Evolutionary conservation across 2,797 vertebrate species (phyloP), one percentile per base, ranked within the genome.

Genomic region (Amblyraja radiata): DNA sequence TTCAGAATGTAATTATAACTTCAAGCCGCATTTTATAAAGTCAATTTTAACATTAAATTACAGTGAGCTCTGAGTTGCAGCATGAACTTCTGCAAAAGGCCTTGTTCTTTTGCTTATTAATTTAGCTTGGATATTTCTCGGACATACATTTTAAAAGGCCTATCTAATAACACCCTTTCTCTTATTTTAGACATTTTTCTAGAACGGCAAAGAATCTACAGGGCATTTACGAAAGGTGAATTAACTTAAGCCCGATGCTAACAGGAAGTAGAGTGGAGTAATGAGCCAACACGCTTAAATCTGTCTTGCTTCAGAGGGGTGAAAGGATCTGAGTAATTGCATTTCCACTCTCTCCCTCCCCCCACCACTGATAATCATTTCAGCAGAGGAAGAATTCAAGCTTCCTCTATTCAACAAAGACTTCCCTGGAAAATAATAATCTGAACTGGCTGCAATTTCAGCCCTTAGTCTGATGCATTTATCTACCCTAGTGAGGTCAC

Each of bases 401-500:
- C 95, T 95, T 95, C 96, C 95, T 94, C 94, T 93, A 96, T 95
- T 95, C 95, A 96, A 94, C 94, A 95, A 95, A 93, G 94, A 94
- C 94, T 95, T 96, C 90, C 90, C 71, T 92, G 90, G 71, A 54
- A 92, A 95, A 93, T 90, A 95, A 96, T 95, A 96, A 97, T 97
- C 96, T 95, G 95, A 96, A 96, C 95, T 93, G 95, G 95, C 96
- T 96, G 95, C 95, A 94, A 95, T 95, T 96, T 95, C 95, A 95
- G 95, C 78, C 78, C 95, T 77, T 94, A 93, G 94, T 96, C 95
- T 92, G 94, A 77, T 36, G 95, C 92, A 94, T 95, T 96, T 96
- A 96, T 95, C 94, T 94, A 94, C 94, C 95, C 94, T 6, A 73
- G 94, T 39, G 94, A 95, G 96, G 96, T 96, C 96, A 93, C 23